phyloP scores from a whole-genome alignment of 2,113 vertebrate species.

The Alligator sinensis region DNA sequence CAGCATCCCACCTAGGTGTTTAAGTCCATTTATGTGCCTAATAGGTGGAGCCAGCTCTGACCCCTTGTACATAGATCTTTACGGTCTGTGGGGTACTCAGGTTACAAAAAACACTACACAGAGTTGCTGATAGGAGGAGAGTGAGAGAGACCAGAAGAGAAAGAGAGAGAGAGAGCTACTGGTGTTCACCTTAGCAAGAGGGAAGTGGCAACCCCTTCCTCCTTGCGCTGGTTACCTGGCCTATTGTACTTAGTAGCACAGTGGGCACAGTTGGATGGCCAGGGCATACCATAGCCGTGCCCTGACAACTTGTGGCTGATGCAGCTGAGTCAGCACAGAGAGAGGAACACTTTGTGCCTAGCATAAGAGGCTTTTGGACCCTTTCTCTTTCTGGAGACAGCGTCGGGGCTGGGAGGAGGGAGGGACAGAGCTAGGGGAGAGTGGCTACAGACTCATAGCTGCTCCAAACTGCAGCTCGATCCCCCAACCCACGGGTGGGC shows the following conservation, averaged over 20 bases:
- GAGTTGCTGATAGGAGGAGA: neutral
- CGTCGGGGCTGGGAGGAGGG: too few relatives aligned
- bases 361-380: neutral
- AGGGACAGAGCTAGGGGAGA: too few relatives aligned
- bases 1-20: too few relatives aligned
- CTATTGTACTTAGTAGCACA: neutral
- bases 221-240: neutral
- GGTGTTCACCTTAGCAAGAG: too few relatives aligned
- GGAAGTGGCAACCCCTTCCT: neutral
- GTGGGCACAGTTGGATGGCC: neutral
- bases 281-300: neutral
- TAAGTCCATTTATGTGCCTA: too few relatives aligned
- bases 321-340: neutral
- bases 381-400: neutral
- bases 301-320: neutral
- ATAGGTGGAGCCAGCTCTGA: neutral
- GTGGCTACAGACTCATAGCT: too few relatives aligned
- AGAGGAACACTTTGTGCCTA: neutral
- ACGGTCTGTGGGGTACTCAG: neutral
- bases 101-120: neutral
- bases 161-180: too few relatives aligned
- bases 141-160: too few relatives aligned
- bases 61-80: neutral
- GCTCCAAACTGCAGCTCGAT: too few relatives aligned
- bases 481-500: too few relatives aligned